Evolutionary conservation across 1,140 invertebrate genomes (phyloP), one percentile per base, ranked within the genome.

Genomic region (Dendrolimus kikuchii): DNA sequence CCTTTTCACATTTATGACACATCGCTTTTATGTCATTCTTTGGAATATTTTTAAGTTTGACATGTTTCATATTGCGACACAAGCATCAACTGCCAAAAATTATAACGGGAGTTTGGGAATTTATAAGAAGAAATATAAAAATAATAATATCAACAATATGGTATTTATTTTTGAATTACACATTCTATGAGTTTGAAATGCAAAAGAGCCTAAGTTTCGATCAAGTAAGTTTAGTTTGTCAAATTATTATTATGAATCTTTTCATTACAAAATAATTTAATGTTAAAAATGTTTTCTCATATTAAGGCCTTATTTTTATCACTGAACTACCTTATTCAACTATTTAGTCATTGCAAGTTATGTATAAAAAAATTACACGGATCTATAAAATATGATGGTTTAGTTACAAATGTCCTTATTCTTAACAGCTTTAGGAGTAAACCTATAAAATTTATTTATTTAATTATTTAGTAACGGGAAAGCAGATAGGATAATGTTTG

Each of bases 121-220:
- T 77, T 69, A 40, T 79, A 38, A 10, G n/a, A 68, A 57, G 66
- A 53, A 65, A 55, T 57, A 51, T 81, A 58, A 78, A 75, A 68
- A 65, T 63, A 64, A 64, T 78, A 66, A 41, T 77, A 46, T 59
- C 46, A 59, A 60, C 72, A 80, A 68, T 81, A 81, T 84, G 77
- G 63, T 74, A 51, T 52, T 55, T 58, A 53, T 77, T 70, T 53
- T 49, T 77, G 36, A 67, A 68, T 68, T 74, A 75, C 59, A 77
- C 62, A 42, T 81, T 79, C 60, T 60, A 59, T 72, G 71, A 80
- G 53, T 62, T 77, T 79, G 77, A 81, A 82, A 84, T 84, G 81
- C 59, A 74, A 68, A 82, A 68, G 60, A 79, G 73, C 62, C 57
- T 58, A 50, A 79, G 78, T 71, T 71, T 76, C 50, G 74, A 77